Conservation (phyloP, 2,888 invertebrate genomes). For the Apoda limacodes region DNA sequence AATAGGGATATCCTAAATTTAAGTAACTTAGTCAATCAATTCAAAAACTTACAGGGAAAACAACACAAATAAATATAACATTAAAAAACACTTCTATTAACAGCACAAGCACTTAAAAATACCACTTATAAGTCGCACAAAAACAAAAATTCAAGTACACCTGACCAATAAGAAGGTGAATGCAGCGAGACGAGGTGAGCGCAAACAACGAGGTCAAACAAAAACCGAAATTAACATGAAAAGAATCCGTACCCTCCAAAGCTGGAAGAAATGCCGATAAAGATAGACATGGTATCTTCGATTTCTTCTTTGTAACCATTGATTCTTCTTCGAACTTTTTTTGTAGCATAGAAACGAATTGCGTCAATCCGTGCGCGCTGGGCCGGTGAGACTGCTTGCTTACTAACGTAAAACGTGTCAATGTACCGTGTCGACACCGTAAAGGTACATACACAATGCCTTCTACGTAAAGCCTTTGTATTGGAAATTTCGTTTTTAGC, state of each 20-base stretch:
- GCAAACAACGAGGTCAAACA: conserved; percentile 53
- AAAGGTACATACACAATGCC: conserved; percentile 41
- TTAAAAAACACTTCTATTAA: conserved; percentile 9
- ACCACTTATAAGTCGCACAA: conserved; percentile 42
- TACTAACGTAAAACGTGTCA: too few relatives aligned
- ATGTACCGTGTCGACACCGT: conserved; percentile 42
- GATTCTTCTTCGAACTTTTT: conserved; percentile 52
- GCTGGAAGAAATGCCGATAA: conserved; percentile 59
- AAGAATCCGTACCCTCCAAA: conserved; percentile 57
- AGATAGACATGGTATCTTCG: conserved; percentile 63
- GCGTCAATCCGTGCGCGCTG: too few relatives aligned
- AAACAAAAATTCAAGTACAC: conserved; percentile 47
- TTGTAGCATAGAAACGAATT: conserved; percentile 49
- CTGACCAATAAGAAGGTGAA: conserved; percentile 64
- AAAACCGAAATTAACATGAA: too few relatives aligned
- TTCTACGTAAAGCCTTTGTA: too few relatives aligned
- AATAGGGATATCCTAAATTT: too few relatives aligned
- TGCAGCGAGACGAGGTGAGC: conserved; percentile 58
- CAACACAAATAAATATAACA: conserved; percentile 4
- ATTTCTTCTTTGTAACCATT: conserved; percentile 64
- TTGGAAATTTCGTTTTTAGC: too few relatives aligned
- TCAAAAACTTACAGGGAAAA: conserved; percentile 1
- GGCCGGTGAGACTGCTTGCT: too few relatives aligned
- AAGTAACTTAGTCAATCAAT: too few relatives aligned
- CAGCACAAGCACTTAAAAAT: conserved; percentile 31